These are phyloP conservation scores for Axinella damicornis DNA, from an alignment of 37 sponge, comb jelly and placozoan genomes.

Conservation along the genomic window DNA sequence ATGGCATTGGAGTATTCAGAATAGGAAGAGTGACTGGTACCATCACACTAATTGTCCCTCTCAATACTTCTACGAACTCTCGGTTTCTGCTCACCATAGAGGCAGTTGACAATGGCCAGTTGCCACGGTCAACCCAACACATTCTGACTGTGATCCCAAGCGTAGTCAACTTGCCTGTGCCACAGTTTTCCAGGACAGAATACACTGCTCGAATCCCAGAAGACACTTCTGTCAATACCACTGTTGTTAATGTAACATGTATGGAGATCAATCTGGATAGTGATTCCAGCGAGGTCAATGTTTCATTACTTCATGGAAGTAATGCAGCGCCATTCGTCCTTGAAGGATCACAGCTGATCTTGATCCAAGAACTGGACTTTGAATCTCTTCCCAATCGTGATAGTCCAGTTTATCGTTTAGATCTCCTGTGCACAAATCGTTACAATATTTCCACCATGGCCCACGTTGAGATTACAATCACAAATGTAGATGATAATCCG, in stretches of 20 bases:
- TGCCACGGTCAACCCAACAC: conserved; percentile 2
- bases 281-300: not conserved
- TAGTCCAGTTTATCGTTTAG: not conserved
- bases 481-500: conserved; percentile 44
- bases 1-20: conserved; percentile 23
- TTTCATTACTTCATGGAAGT: not conserved
- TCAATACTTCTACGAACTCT: not conserved
- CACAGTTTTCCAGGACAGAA: not conserved
- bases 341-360: conserved; percentile 7
- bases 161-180: conserved; percentile 14
- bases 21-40: conserved; percentile 23
- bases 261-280: conserved; percentile 4
- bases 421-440: conserved; percentile 26
- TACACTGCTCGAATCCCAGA: conserved; percentile 15
- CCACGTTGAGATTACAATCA: not conserved
- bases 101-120: conserved; percentile 37
- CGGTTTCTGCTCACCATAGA: conserved; percentile 28
- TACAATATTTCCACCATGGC: not conserved
- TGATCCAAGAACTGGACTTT: conserved; percentile 23
- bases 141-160: not conserved
- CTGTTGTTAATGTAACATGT: conserved; percentile 33
- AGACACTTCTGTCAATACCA: conserved; percentile 3
- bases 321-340: not conserved
- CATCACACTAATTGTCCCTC: not conserved
- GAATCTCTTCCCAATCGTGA: conserved; percentile 17